Base-by-base conservation (phyloP, 2,113 vertebrate species). In the Heterotis niloticus region DNA sequence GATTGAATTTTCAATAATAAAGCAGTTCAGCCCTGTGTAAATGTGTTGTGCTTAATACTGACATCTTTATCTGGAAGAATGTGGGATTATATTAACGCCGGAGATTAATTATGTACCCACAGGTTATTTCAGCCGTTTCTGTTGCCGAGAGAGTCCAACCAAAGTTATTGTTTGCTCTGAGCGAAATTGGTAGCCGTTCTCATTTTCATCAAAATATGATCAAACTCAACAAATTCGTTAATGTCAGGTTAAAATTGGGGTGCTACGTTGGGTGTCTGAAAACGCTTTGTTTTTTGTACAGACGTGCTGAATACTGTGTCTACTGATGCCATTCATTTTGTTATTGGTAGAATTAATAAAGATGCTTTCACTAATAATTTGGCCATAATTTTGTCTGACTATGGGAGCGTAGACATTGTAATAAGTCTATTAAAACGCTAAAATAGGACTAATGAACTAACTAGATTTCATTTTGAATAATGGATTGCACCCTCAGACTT, bases 91-190 rank as follows among this genome's bases (percentile, higher is more conserved):
- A 80, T 82, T 23, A 80, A 81, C 72, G 62, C 28, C 76, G 28
- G 60, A 79, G 64, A 79, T 74, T 60, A 72, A 79, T 67, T 44
- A 20, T 26, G 26, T 26, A 20, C 51, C 75, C 12, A 20, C 73
- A 69, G 26, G 68, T 74, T 75, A 74, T 57, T 60, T 65, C 34
- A 79, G 64, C 75, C 34, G 79, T 75, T 64, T 52, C 29, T 57
- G 62, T 18, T 66, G 57, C 44, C 76, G 65, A 10, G 18, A 5
- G 66, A 73, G 77, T 51, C 5, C 23, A 76, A 56, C 71, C 76
- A 75, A 82, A 81, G 24, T 51, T 65, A 77, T 52, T 10, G 20
- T 79, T 80, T 77, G 79, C 76, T 64, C 20, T 73, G n/a, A 65
- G 44, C 34, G 26, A 14, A 69, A 18, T 16, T 2, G 20, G 44